Percentiles rank a stretch among this genome's conserved stretches.
These are phyloP conservation scores for Glyphotaelius pellucidus DNA, from an alignment of 2,888 invertebrate genomes.

Conservation along the genomic window DNA sequence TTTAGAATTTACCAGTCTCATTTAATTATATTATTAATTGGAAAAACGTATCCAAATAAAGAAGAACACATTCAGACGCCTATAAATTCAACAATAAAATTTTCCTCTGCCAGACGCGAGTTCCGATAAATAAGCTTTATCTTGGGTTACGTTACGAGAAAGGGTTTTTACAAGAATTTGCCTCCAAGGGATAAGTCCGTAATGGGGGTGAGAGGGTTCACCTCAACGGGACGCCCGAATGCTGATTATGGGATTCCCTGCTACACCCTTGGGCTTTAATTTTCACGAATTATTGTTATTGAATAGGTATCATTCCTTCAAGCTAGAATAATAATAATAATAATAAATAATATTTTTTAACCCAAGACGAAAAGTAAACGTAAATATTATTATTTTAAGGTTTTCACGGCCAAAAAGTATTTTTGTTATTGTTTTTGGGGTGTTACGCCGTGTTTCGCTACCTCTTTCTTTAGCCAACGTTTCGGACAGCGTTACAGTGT, in stretches of 20 bases:
- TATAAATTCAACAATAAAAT: conserved; percentile 31
- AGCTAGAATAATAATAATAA: neutral
- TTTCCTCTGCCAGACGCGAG: neutral
- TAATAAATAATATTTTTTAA: neutral
- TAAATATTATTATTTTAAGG: too few relatives aligned
- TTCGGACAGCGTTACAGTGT: too few relatives aligned
- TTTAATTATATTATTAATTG: neutral
- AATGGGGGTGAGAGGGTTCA: conserved; percentile 15
- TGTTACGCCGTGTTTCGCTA: too few relatives aligned
- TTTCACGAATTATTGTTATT: neutral
- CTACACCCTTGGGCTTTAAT: neutral
- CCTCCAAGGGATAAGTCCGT: neutral
- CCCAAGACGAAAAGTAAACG: neutral
- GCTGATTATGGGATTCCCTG: conserved; percentile 19
- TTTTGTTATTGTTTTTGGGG: too few relatives aligned
- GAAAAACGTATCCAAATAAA: neutral
- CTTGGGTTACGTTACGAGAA: neutral
- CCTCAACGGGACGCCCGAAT: neutral
- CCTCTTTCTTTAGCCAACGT: too few relatives aligned
- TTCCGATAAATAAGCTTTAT: conserved; percentile 16
- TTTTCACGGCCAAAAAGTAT: too few relatives aligned
- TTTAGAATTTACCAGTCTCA: neutral
- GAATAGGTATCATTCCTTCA: neutral
- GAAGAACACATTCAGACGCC: conserved; percentile 25
- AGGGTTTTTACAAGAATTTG: conserved; percentile 12